These are phyloP conservation scores for Apodemia duryi DNA, from an alignment of 2,888 invertebrate species.

Conservation along the genomic window DNA sequence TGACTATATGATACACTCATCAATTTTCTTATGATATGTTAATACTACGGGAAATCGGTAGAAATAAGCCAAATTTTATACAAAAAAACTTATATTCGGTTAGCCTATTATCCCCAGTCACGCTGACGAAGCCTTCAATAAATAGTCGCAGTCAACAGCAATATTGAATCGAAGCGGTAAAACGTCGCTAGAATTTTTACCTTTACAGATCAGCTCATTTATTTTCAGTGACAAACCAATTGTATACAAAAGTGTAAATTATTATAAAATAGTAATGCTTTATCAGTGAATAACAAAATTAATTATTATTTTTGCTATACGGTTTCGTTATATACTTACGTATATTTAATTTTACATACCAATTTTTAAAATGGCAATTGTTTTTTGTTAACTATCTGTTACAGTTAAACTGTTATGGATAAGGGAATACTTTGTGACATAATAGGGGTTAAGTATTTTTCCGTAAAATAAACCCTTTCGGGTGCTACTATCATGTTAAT, in stretches of 20 bases:
- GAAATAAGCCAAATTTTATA: constrained; percentile 2
- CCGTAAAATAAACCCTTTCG: constrained; percentile 7
- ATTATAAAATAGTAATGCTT: neutral
- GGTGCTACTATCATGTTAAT: neutral
- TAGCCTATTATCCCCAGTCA: constrained; percentile 21
- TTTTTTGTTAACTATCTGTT: neutral
- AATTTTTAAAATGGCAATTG: neutral
- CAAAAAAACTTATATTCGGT: constrained; percentile 19
- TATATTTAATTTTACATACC: neutral
- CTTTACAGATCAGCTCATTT: constrained; percentile 20
- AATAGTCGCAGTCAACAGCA: constrained; percentile 25
- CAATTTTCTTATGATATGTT: neutral
- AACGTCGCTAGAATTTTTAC: constrained; percentile 22
- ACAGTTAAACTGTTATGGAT: constrained; percentile 2
- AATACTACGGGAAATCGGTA: neutral
- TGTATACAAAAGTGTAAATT: constrained; percentile 14
- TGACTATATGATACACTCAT: no score
- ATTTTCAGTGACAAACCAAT: constrained; percentile 38
- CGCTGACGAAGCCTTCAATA: constrained; percentile 29
- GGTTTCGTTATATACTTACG: constrained; percentile 1
- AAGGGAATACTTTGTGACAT: neutral
- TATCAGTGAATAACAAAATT: neutral
- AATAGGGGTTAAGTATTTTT: neutral
- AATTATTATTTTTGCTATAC: neutral
- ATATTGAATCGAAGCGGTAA: constrained; percentile 23